Base-by-base conservation (phyloP, 2,797 vertebrate genomes). In the Gouania willdenowi region DNA sequence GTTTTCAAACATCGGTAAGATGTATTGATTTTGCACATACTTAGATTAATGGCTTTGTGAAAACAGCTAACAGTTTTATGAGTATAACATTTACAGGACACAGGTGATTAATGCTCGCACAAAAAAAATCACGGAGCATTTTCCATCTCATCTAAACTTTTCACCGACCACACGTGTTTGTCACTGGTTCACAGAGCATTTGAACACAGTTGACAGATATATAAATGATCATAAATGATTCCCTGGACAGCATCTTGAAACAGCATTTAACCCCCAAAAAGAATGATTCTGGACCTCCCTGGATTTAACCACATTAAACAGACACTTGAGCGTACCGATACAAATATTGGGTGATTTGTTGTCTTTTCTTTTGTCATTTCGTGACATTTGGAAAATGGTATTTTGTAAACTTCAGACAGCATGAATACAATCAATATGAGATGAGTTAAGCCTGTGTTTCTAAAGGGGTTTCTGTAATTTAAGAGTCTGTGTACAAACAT, bases 401-500 rank as follows among this genome's bases (percentile, higher is more conserved):
- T 81, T 71, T 60, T 63, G 75, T 81, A 82, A 81, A 83, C 77
- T 73, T 66, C 62, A 75, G 71, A 73, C 67, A 15, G 71, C 64
- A 43, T 63, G 75, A 83, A 77, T 38, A 70, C 83, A 82, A 86
- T 86, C 82, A 86, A 74, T 77, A 70, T 29, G 64, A 73, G 71
- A 60, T 45, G 67, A 77, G 66, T 69, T 59, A 54, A 65, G 72
- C 59, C 64, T 51, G 58, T 65, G 76, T 83, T 83, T 83, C 75
- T 69, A 68, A 53, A 67, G 79, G 58, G 61, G 79, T 83, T 79
- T 81, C 79, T 82, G 86, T 82, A 86, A 86, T 79, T 73, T 75
- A 79, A 85, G 75, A 79, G 43, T 65, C 66, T 81, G 80, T 83
- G 77, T 82, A 85, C 81, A 88, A 84, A 86, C 79, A 84, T 77